phyloP scores from a whole-genome alignment of 2,888 invertebrate species.

The Epistrophe eligans region DNA sequence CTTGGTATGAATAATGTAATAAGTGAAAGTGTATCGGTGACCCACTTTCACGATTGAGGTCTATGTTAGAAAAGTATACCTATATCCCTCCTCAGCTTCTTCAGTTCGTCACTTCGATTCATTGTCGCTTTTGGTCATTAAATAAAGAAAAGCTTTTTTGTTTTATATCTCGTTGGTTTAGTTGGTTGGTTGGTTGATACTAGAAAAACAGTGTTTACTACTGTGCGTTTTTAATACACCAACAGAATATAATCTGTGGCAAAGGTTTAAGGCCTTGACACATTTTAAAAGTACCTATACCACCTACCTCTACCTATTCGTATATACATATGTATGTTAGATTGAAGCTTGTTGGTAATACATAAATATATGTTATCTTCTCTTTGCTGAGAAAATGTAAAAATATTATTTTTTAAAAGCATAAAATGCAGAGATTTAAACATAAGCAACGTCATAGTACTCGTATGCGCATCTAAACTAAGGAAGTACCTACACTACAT shows the following conservation, averaged over 20 bases:
- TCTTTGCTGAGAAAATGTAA: constrained; percentile 17
- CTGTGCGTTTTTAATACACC: constrained; percentile 33
- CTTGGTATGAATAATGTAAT: constrained; percentile 87
- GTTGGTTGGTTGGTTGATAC: constrained; percentile 10
- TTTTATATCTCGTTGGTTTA: constrained; percentile 6
- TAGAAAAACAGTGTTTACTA: constrained; percentile 32
- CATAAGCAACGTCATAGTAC: neutral
- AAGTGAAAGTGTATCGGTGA: constrained; percentile 95
- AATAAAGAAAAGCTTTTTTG: constrained; percentile 62
- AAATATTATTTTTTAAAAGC: neutral
- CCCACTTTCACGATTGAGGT: constrained; percentile 97
- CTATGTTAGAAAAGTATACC: constrained; percentile 89
- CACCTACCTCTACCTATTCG: neutral
- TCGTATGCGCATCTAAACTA: neutral
- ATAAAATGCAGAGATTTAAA: constrained; percentile 12
- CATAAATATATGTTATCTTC: neutral
- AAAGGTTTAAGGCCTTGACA: constrained; percentile 74
- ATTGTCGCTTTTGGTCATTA: constrained; percentile 59
- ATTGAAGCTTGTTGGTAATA: neutral
- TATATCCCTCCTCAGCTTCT: constrained; percentile 31
- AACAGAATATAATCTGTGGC: constrained; percentile 56
- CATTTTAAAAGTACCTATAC: constrained; percentile 54
- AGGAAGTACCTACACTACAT: neutral
- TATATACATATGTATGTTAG: neutral
- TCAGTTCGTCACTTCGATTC: constrained; percentile 54